These are phyloP conservation scores for Seira sanloemensis DNA, from an alignment of 2,888 invertebrate genomes.

Conservation along the genomic window DNA sequence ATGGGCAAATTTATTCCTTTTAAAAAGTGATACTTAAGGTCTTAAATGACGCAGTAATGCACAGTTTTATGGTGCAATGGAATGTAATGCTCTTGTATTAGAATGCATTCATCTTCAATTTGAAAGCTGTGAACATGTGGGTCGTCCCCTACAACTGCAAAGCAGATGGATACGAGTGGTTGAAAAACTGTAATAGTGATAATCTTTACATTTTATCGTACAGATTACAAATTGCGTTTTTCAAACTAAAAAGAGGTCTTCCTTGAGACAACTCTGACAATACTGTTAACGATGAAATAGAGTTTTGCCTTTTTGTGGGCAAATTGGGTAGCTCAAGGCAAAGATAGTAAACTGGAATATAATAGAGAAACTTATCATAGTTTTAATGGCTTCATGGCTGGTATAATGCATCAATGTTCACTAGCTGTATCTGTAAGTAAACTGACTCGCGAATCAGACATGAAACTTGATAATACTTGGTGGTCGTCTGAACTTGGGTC, in stretches of 20 bases:
- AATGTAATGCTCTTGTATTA: conserved; percentile 5
- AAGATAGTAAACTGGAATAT: conserved; percentile 7
- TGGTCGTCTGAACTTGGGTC: no score
- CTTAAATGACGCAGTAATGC: conserved; percentile 12
- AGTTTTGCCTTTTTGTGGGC: conserved; percentile 18
- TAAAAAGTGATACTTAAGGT: conserved; percentile 15
- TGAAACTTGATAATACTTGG: conserved; percentile 21
- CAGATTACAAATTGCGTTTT: conserved; percentile 23
- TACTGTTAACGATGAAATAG: conserved; percentile 1
- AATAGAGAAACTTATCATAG: conserved; percentile 42
- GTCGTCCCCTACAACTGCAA: neutral
- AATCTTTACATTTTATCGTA: neutral
- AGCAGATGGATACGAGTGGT: conserved; percentile 36
- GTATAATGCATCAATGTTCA: conserved; percentile 11
- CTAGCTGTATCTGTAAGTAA: neutral
- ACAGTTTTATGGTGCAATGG: conserved; percentile 6
- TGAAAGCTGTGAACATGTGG: conserved; percentile 26
- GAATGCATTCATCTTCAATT: conserved; percentile 8
- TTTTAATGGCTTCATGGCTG: conserved; percentile 46
- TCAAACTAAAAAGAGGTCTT: neutral
- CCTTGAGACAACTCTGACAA: no score
- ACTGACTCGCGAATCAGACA: conserved; percentile 36
- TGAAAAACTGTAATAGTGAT: neutral
- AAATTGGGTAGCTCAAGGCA: neutral
- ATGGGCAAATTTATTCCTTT: neutral